Base-by-base conservation (phyloP, 2,888 invertebrate species). In the Orthonevra nobilis region DNA sequence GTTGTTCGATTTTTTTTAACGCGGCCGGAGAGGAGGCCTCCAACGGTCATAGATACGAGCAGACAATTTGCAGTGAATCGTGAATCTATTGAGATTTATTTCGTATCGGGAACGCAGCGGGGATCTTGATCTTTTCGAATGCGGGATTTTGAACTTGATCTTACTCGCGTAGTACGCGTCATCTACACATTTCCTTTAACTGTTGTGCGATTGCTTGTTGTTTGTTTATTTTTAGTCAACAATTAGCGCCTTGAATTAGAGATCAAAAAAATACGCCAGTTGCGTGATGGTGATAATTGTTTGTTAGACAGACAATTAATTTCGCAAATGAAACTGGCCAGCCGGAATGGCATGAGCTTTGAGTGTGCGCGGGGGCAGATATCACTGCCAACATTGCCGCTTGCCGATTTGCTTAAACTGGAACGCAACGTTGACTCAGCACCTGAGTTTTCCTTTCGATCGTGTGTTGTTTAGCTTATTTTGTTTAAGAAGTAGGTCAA, bases 121-220 rank as follows among this genome's bases (percentile, higher is more conserved):
- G n/a, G 50, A 52, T 64, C 44, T 56, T 58, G 48, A 56, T 40
- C 56, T 56, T 23, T 56, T 64, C 52, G 58, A 60, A 38, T 52
- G 38, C 75, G 63, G 60, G 58, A 60, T 58, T 72, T 52, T 72
- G 72, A 77, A 77, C 77, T 77, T 77, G 72, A 72, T 70, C 75
- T 69, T 34, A 63, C n/a, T n/a, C n/a, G n/a, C 5, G 54, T 40
- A 34, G 7, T 20, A 6, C 19, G 46, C 20, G 32, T 23, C 15
- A n/a, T 30, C 7, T 32, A 30, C 15, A 30, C 46, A n/a, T 10
- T 10, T 1, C 19, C 9, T 4, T 19, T 58, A 46, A 26, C 32
- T 30, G 30, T 34, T 26, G 19, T 42, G 30, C 26, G 32, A 64
- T 64, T 34, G 32, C 36, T 20, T 56, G 32, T 46, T 54, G 48